Percentiles rank a stretch among this genome's conserved stretches.
phyloP scores from a whole-genome alignment of 2,797 vertebrate genomes.

The Epinephelus coioides region DNA sequence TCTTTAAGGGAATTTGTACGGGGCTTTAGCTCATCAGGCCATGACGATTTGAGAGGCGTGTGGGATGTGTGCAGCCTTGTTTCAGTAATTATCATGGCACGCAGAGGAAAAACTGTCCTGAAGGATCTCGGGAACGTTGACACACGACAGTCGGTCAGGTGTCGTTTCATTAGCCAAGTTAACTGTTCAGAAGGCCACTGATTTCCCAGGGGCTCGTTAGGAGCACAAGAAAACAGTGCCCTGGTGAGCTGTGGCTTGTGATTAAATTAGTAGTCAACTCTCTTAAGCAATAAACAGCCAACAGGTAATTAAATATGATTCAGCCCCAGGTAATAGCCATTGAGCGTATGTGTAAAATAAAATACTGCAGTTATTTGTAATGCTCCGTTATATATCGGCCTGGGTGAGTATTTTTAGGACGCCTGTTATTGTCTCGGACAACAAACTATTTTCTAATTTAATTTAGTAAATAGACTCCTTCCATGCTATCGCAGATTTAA shows the following conservation, averaged over 20 bases:
- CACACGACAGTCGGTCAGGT: constrained; percentile 41
- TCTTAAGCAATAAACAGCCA: constrained; percentile 69
- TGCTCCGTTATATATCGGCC: not conserved
- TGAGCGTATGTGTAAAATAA: constrained; percentile 1
- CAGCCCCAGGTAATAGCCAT: constrained; percentile 34
- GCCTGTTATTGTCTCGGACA: not conserved
- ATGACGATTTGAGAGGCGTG: constrained; percentile 2
- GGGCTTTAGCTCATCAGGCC: constrained; percentile 41
- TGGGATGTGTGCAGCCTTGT: constrained; percentile 37
- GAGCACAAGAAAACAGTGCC: constrained; percentile 38
- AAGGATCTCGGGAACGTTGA: constrained; percentile 38
- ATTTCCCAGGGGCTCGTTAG: constrained; percentile 73
- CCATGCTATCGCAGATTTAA: not conserved
- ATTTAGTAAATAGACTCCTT: not conserved
- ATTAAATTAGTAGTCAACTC: constrained; percentile 74
- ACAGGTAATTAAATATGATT: constrained; percentile 68
- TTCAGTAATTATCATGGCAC: constrained; percentile 41
- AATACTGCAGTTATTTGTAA: not conserved
- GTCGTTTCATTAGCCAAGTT: constrained; percentile 52
- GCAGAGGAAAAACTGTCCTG: constrained; percentile 12
- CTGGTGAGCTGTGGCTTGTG: constrained; percentile 52
- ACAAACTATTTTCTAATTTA: constrained; percentile 11
- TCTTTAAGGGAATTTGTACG: constrained; percentile 45
- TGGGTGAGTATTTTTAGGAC: not conserved
- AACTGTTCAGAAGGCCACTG: constrained; percentile 57